Conservation (phyloP, 2,113 vertebrate species). For the Microcebus jonahi region DNA sequence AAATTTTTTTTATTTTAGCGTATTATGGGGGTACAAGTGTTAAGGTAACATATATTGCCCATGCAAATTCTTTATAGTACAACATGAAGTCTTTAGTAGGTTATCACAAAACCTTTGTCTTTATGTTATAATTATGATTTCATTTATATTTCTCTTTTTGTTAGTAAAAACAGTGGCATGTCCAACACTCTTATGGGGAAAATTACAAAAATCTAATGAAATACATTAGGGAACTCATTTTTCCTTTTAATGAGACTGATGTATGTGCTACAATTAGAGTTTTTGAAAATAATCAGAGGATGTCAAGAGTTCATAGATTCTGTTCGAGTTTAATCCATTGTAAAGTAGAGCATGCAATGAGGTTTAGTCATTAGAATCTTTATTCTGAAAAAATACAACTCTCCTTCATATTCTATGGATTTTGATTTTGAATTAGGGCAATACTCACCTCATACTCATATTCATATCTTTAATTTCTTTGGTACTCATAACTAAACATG, state of each 20-base stretch:
- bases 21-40: too few species aligned
- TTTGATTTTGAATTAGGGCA: constrained; percentile 8
- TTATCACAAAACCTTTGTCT: constrained; percentile 73
- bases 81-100: constrained; percentile 64
- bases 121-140: constrained; percentile 76
- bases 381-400: not conserved
- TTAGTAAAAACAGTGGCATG: constrained; percentile 62
- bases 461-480: not conserved
- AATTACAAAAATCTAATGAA: constrained; percentile 43
- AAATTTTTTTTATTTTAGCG: too few species aligned
- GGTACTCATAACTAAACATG: not conserved
- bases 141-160: constrained; percentile 72
- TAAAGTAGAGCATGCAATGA: not conserved
- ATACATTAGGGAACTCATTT: constrained; percentile 57
- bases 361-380: not conserved
- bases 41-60: too few species aligned
- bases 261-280: constrained; percentile 45
- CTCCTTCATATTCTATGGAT: not conserved
- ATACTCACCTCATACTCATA: not conserved
- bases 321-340: constrained; percentile 28
- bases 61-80: constrained; percentile 67
- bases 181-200: constrained; percentile 49
- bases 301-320: not conserved
- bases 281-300: constrained; percentile 34
- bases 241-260: constrained; percentile 59